Conservation (phyloP, 2,888 invertebrate genomes). For the Prosapia bicincta region DNA sequence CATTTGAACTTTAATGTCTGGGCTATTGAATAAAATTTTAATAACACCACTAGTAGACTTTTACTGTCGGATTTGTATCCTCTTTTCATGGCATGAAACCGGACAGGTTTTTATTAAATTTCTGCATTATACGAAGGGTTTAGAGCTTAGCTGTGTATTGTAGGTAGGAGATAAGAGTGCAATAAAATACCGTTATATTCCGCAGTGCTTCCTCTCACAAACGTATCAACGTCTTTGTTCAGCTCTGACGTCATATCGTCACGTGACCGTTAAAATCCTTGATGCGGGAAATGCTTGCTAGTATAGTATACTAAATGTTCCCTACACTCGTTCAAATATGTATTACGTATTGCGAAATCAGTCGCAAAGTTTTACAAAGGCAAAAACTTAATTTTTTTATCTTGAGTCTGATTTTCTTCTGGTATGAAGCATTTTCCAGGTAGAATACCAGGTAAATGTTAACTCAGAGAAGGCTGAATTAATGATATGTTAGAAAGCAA, state of each 20-base stretch:
- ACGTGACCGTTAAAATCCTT: no score
- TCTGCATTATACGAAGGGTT: not conserved
- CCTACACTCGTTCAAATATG: no score
- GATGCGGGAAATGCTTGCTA: no score
- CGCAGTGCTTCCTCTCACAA: not conserved
- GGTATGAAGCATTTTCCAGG: no score
- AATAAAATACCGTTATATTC: not conserved
- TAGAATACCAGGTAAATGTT: no score
- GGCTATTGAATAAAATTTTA: not conserved
- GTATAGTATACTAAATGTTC: no score
- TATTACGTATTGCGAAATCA: no score
- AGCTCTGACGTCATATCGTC: not conserved
- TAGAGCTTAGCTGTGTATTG: not conserved
- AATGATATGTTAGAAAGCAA: no score
- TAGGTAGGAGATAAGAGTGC: not conserved
- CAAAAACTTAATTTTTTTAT: no score
- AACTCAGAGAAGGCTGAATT: no score
- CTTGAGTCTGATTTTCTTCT: no score
- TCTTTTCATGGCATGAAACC: not conserved
- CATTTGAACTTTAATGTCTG: not conserved
- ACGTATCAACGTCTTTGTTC: not conserved
- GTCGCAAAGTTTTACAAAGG: no score
- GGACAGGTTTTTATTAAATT: not conserved
- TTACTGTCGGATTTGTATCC: not conserved
- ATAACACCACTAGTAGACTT: not conserved